Percentiles rank a stretch among this genome's conserved stretches.
Conservation (phyloP, 2,888 invertebrate genomes). For the Agrotis puta region DNA sequence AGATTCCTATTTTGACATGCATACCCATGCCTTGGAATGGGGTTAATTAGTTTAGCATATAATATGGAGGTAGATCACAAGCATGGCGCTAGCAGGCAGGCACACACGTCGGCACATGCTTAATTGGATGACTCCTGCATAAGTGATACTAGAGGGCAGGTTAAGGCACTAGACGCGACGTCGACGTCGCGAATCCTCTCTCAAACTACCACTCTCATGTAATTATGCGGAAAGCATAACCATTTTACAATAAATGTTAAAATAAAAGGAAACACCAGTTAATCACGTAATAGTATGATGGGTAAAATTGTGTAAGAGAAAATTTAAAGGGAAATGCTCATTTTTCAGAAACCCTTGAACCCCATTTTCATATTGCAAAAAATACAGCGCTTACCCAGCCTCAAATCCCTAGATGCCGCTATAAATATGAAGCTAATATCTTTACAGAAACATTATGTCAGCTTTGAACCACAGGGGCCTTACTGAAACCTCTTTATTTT, state of each 20-base stretch:
- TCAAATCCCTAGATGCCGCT: slow-evolving; percentile 43
- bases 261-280: no score
- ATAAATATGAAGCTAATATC: slow-evolving; percentile 57
- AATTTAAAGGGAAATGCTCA: slow-evolving; percentile 9
- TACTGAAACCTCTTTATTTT: slow-evolving; percentile 47
- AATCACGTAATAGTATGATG: no score
- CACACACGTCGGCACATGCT: slow-evolving; percentile 60
- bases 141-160: slow-evolving; percentile 65
- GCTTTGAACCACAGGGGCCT: slow-evolving; percentile 34
- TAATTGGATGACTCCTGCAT: slow-evolving; percentile 76
- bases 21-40: slow-evolving; percentile 32
- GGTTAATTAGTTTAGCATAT: slow-evolving; percentile 56
- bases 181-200: slow-evolving; percentile 40
- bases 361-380: slow-evolving; percentile 40
- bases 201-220: slow-evolving; percentile 46
- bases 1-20: slow-evolving; percentile 33
- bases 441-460: slow-evolving; percentile 48
- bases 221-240: slow-evolving; percentile 53
- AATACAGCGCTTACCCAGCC: slow-evolving; percentile 30
- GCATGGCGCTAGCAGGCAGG: slow-evolving; percentile 54
- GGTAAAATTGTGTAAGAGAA: not conserved
- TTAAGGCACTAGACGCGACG: slow-evolving; percentile 49
- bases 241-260: slow-evolving; percentile 32
- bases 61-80: slow-evolving; percentile 51
- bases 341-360: slow-evolving; percentile 25